Evolutionary conservation across 2,888 invertebrate genomes (phyloP).

Genomic region (Pollenia labialis): DNA sequence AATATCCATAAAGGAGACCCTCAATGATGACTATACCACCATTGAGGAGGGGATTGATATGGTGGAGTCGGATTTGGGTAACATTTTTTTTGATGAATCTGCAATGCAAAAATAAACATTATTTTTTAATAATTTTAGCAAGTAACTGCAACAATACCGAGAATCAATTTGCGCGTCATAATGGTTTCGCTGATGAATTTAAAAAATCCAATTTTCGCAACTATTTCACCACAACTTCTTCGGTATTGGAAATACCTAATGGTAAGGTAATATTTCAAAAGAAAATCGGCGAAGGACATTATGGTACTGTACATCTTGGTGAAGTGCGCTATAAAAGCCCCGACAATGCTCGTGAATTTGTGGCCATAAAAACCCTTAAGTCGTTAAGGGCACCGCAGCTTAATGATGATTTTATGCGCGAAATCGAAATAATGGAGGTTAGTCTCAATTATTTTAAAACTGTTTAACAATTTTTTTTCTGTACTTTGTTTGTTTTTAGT

Average conservation of each 20-base stretch:
- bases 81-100: neutral
- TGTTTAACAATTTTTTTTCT: constrained; percentile 30
- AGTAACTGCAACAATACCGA: constrained; percentile 45
- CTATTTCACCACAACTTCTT: constrained; percentile 76
- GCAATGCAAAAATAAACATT: constrained; percentile 8
- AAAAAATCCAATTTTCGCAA: constrained; percentile 67
- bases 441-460: neutral
- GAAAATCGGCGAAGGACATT: constrained; percentile 88
- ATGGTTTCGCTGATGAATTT: constrained; percentile 56
- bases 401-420: constrained; percentile 91
- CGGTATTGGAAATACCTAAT: constrained; percentile 79
- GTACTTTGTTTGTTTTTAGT: constrained; percentile 84
- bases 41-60: constrained; percentile 51
- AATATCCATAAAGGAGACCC: constrained; percentile 76
- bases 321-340: constrained; percentile 79
- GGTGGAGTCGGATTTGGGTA: constrained; percentile 43
- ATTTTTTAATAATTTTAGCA: constrained; percentile 17
- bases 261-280: constrained; percentile 81
- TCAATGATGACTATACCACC: constrained; percentile 63
- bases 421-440: constrained; percentile 95
- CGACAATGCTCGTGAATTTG: constrained; percentile 83
- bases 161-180: constrained; percentile 55
- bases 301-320: constrained; percentile 93
- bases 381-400: constrained; percentile 84
- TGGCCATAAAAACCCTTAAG: constrained; percentile 87